A percentile compares a stretch with the other conserved stretches of the same genome.
These are phyloP conservation scores for Albula goreensis DNA, from an alignment of 2,113 vertebrate species.

Conservation along the genomic window DNA sequence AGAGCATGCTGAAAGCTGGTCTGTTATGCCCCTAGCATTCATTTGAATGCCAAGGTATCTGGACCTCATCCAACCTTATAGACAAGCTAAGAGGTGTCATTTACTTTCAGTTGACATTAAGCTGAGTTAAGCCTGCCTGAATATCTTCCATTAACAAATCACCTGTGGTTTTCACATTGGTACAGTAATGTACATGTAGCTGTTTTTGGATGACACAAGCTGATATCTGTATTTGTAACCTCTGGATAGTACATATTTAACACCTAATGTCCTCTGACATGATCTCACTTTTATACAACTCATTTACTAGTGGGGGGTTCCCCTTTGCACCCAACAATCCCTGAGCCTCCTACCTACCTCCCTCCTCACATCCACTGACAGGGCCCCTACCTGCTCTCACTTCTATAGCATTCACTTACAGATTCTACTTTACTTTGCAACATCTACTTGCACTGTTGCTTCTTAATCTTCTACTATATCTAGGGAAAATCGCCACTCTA, in stretches of 20 bases:
- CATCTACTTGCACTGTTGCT: background rate
- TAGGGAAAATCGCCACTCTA: background rate
- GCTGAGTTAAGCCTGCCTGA: background rate
- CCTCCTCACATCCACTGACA: background rate
- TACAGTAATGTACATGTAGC: background rate
- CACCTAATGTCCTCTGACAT: background rate
- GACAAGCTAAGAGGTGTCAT: background rate
- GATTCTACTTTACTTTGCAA: background rate
- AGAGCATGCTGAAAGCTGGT: conserved; percentile 9
- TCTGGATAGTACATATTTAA: background rate
- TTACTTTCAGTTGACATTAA: conserved; percentile 11
- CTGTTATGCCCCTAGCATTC: conserved; percentile 9
- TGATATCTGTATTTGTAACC: background rate
- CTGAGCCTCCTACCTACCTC: background rate
- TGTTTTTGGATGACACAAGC: conserved; percentile 12
- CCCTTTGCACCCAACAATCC: background rate
- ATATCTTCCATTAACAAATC: background rate
- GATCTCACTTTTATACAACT: background rate
- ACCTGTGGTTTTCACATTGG: background rate
- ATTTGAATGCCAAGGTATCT: background rate
- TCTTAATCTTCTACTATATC: too few species aligned
- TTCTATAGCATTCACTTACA: background rate
- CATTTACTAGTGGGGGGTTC: background rate
- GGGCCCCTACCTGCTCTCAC: background rate
- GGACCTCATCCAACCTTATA: background rate